Percentiles rank a stretch among this genome's conserved stretches.
These are phyloP conservation scores for Chaitophorus viminalis DNA, from an alignment of 2,888 invertebrate genomes.

Conservation along the genomic window DNA sequence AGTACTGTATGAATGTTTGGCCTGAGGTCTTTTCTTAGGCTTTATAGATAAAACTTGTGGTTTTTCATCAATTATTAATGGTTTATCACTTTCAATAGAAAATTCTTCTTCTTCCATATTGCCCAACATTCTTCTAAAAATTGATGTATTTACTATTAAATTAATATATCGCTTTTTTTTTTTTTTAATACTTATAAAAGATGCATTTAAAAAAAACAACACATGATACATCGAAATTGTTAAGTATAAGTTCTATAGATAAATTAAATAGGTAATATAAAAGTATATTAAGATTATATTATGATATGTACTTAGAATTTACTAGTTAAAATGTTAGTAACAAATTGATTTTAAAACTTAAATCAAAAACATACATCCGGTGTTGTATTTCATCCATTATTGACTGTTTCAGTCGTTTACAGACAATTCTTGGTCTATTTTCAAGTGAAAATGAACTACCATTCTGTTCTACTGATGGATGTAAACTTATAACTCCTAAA, in stretches of 20 bases:
- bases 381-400: constrained; percentile 56
- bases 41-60: constrained; percentile 65
- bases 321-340: not conserved
- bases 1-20: constrained; percentile 70
- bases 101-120: constrained; percentile 76
- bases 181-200: not conserved
- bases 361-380: constrained; percentile 36
- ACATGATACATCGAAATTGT: too few relatives aligned
- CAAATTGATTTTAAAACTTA: not conserved
- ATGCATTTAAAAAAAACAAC: not conserved
- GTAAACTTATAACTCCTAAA: constrained; percentile 58
- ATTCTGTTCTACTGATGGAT: constrained; percentile 56
- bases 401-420: constrained; percentile 50
- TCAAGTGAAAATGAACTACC: constrained; percentile 49
- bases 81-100: constrained; percentile 80
- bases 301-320: not conserved
- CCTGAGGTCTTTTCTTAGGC: constrained; percentile 64
- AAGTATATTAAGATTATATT: not conserved
- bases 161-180: not conserved
- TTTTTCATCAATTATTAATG: constrained; percentile 77
- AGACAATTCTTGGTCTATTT: constrained; percentile 53
- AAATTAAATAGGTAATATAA: not conserved
- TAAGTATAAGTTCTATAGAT: too few relatives aligned
- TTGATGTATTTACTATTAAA: not conserved
- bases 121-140: constrained; percentile 69